Base-by-base conservation (phyloP, 2,797 vertebrate genomes). In the Corythornis leucogaster region DNA sequence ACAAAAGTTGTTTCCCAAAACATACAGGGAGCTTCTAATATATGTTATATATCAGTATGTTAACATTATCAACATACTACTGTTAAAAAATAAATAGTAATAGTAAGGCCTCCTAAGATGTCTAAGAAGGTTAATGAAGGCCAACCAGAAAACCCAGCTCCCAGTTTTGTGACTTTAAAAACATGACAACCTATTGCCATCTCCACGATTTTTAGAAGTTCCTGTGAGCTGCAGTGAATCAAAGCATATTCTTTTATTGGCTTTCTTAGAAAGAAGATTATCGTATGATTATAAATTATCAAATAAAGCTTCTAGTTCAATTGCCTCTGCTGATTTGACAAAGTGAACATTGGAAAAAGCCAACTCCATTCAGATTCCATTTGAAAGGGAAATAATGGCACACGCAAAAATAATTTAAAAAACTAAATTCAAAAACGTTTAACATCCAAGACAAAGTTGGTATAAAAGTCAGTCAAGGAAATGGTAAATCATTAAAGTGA, bases 401-500 rank as follows among this genome's bases (percentile, higher is more conserved):
- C 4, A 2, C 1, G 11, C 24, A 55, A 90, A 80, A 91, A 75
- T 62, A 73, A 76, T 78, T 77, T 1, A 0, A 19, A 85, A 86
- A 83, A 61, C 14, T 5, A 54, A 83, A 86, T 69, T 45, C 13
- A 43, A 78, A 70, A 10, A 62, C 35, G 8, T 71, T 86, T 24
- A 87, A 71, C 45, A 55, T 8, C 9, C 21, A 55, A 74, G 78
- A 91, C 13, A 70, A 48, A 50, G 48, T 43, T 90, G 57, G 73
- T 78, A 77, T 58, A 64, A 89, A 80, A 94, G 40, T 82, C 92
- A 94, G 31, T 57, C 57, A 74, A 86, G 75, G 83, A 94, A 91
- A 95, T 46, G 12, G 50, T 77, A 94, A 90, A 94, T 93, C 88
- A 58, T 84, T 89, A 76, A 93, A 91, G 90, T 46, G 64, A 86